A percentile compares a stretch with the other conserved stretches of the same genome.
Evolutionary conservation across 35 echinoderm and acorn worm species (phyloP).

Genomic region (Holothuria glaberrima): DNA sequence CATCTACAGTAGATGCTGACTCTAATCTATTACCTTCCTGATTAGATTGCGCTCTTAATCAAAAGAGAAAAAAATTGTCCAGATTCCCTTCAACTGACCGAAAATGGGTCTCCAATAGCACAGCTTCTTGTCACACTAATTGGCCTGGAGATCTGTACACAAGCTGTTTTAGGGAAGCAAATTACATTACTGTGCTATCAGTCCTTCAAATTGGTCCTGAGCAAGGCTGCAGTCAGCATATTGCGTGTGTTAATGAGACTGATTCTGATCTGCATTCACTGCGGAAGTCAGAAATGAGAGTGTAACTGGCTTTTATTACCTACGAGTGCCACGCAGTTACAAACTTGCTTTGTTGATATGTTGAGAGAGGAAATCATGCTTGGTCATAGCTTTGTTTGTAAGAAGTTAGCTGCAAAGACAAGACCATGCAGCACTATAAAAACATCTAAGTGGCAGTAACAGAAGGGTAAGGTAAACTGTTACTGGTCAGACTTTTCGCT

Average conservation of each 20-base stretch:
- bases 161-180: constrained; percentile 48
- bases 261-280: too few relatives aligned
- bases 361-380: too few relatives aligned
- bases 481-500: too few relatives aligned
- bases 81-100: constrained; percentile 36
- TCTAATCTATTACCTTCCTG: constrained; percentile 16
- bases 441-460: too few relatives aligned
- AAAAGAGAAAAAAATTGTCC: constrained; percentile 16
- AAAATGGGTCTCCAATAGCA: constrained; percentile 42
- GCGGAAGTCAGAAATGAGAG: too few relatives aligned
- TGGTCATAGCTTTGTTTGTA: too few relatives aligned
- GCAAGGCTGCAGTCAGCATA: constrained; percentile 22
- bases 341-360: too few relatives aligned
- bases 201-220: constrained; percentile 42
- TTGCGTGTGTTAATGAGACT: constrained; percentile 42
- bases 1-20: not conserved
- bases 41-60: constrained; percentile 40
- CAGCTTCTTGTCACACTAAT: constrained; percentile 46
- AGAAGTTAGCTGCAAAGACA: too few relatives aligned
- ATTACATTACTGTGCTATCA: constrained; percentile 45
- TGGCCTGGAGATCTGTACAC: constrained; percentile 39
- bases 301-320: too few relatives aligned
- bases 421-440: too few relatives aligned
- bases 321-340: too few relatives aligned
- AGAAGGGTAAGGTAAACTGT: too few relatives aligned